Percentiles rank a stretch among this genome's conserved stretches.
Evolutionary conservation across 2,797 vertebrate genomes (phyloP).

Genomic region (Danio choprae): DNA sequence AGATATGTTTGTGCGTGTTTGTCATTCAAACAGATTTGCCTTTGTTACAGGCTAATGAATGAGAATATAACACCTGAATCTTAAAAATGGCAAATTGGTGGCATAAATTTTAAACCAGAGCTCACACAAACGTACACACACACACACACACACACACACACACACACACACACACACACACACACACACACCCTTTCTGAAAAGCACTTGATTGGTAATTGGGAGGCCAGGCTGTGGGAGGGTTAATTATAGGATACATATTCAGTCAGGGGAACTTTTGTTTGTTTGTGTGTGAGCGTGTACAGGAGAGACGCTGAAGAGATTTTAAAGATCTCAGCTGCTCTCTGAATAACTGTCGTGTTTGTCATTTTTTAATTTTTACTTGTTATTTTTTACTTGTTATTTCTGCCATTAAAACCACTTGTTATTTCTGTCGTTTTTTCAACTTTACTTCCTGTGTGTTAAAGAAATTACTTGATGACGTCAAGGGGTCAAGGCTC

Average conservation of each 20-base stretch:
- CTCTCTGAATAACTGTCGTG: conserved; percentile 17
- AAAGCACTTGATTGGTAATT: conserved; percentile 48
- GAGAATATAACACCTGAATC: conserved; percentile 14
- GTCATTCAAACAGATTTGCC: conserved; percentile 9
- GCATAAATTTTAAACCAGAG: not conserved
- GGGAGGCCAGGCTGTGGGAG: conserved; percentile 33
- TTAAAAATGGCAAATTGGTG: not conserved
- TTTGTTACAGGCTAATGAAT: conserved; percentile 27
- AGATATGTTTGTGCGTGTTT: not conserved
- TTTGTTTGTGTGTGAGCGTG: conserved; percentile 6
- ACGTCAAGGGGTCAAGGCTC: not conserved
- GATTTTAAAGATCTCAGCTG: conserved; percentile 29
- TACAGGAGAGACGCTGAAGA: conserved; percentile 10
- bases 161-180: not conserved
- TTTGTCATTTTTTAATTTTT: not conserved
- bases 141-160: not conserved
- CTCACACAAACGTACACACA: not conserved
- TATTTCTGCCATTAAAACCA: not conserved
- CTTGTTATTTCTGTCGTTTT: not conserved
- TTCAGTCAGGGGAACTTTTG: conserved; percentile 27
- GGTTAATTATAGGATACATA: conserved; percentile 50
- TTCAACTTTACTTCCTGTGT: not conserved
- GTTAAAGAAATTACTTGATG: not conserved
- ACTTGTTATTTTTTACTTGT: not conserved
- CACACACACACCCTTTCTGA: not conserved